Conservation (phyloP, 92 coral and sea anemone genomes). For the Pocillopora meandrina region DNA sequence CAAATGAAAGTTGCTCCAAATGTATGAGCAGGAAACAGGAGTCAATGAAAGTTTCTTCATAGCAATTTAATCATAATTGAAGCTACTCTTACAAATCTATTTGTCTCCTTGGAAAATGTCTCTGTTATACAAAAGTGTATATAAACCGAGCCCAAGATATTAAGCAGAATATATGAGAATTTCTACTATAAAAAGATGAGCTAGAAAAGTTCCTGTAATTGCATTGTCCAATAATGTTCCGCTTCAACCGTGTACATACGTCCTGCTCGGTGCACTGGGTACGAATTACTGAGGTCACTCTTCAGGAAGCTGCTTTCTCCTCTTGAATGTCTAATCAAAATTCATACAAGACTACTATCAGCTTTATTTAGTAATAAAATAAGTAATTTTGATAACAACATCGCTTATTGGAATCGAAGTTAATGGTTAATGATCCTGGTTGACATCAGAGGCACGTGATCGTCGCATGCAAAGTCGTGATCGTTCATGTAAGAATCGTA, state of each 20-base stretch:
- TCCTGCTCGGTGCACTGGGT: conserved; percentile 2
- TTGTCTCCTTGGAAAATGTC: conserved; percentile 16
- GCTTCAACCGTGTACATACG: not conserved
- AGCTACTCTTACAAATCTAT: conserved; percentile 14
- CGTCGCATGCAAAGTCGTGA: not conserved
- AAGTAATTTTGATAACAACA: not conserved
- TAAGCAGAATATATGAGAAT: conserved; percentile 7
- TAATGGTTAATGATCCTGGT: not conserved
- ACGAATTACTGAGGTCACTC: conserved; percentile 9
- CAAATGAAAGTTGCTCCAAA: too few relatives aligned
- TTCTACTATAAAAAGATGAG: conserved; percentile 21
- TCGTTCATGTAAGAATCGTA: not conserved
- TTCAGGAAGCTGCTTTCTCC: conserved; percentile 48
- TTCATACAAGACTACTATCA: conserved; percentile 46
- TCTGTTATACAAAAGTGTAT: conserved; percentile 19
- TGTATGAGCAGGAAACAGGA: not conserved
- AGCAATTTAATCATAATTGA: conserved; percentile 13
- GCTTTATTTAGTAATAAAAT: not conserved
- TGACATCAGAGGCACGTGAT: conserved; percentile 3
- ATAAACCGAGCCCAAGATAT: not conserved
- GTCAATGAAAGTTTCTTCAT: not conserved
- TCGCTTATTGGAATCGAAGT: not conserved
- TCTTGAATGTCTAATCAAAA: conserved; percentile 45
- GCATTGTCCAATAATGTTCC: conserved; percentile 15
- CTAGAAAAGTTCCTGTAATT: conserved; percentile 20